Base-by-base conservation (phyloP, 2,113 vertebrate species). In the Gavia stellata region DNA sequence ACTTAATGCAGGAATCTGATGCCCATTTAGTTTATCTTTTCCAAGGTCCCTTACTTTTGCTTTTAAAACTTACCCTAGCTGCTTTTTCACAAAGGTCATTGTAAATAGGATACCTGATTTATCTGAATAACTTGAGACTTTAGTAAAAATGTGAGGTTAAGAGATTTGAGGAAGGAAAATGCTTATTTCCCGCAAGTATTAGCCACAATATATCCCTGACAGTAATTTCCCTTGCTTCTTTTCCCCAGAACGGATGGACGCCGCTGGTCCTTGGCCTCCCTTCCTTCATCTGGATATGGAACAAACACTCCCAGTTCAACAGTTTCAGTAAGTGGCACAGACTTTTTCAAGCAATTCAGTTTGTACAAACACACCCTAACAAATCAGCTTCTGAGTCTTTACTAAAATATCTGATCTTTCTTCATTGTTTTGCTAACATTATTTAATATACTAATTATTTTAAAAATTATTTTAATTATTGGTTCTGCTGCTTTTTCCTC, bases 251-350 rank as follows among this genome's bases (percentile, higher is more conserved):
- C 99, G 87, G 99, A 99, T 94, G 99, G 99, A 68, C 98, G 99
- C 10, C 99, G 99, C 93, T 99, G 99, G 99, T 99, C 99, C 96
- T 98, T 99, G 97, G 99, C 99, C 79, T 99, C 99, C 61, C 95
- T 99, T 78, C 99, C 99, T 33, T 99, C 99, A 3, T 99, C 99
- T 56, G 99, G 99, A 33, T 99, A 99, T 97, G 99, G 99, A 97
- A 99, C 99, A 96, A 99, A 99, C 98, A 99, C 99, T 71, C 99
- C 99, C 94, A 99, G 99, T 96, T 99, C 99, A 79, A 99, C 99
- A 28, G 99, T 99, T 97, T 99, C 99, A 86, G 99, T 99, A 98
- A 99, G 98, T 98, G 94, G 23, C 34, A 77, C 62, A 90, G 33
- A 88, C 85, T 92, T 93, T 78, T 92, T 49, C 73, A 87, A 91